Evolutionary conservation across 2,888 invertebrate species (phyloP), one percentile per base, ranked within the genome.

Genomic region (Heliconius erato): DNA sequence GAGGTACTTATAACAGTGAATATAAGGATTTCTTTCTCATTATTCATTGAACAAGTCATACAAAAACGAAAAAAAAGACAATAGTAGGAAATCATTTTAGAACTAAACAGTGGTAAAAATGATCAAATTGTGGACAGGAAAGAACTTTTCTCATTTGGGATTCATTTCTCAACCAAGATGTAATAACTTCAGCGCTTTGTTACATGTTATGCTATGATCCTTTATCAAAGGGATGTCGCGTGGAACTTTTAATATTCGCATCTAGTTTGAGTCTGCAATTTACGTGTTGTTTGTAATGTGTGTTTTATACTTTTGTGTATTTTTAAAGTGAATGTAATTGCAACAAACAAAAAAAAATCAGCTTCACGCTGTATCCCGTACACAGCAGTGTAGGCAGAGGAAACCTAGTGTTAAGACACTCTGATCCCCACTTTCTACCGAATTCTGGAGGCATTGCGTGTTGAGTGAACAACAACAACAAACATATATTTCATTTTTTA

Each of bases 61-160:
- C n/a, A 63, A 63, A 63, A 49, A 40, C 54, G 40, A 54, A 80
- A 78, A 79, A 81, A 74, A 65, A 79, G 79, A 83, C 74, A 79
- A 81, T 80, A 67, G 72, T 77, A 54, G 67, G 59, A 79, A 72
- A 84, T 79, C 79, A 81, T 84, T 82, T 71, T 44, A 71, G 28
- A 81, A 81, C 69, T 81, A 77, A 80, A 54, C 19, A 54, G 65
- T 72, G 69, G 63, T 72, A 74, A 79, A 74, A 79, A 68, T 83
- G 83, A 82, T 85, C 81, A 80, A 83, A 84, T 83, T 83, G 84
- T 84, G 83, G 79, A n/a, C 71, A 26, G 28, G 85, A 81, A 77
- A 65, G 84, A 89, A 89, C 87, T 89, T 89, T 89, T 89, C 89
- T 89, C 88, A 89, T 89, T 87, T 86, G 85, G 86, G 84, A 84